Conservation (phyloP, 2,888 invertebrate genomes). For the Adineta ricciae region DNA sequence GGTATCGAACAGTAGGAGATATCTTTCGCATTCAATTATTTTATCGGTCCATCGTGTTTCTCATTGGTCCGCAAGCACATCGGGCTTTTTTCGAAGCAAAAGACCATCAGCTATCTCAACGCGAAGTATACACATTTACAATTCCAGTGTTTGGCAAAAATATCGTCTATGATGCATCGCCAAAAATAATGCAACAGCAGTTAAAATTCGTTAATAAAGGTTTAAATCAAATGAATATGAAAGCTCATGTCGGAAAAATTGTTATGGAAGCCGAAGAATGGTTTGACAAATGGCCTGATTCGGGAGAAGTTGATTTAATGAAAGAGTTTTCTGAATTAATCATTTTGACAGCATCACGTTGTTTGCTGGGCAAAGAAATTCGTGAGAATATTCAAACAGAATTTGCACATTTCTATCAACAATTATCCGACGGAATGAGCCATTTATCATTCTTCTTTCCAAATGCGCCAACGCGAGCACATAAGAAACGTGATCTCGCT, state of each 20-base stretch:
- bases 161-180: not conserved
- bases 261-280: too few species aligned
- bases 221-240: not conserved
- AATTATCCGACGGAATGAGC: conserved; percentile 43
- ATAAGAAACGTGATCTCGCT: not conserved
- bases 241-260: not conserved
- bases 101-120: not conserved
- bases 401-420: conserved; percentile 42
- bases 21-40: not conserved
- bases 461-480: not conserved
- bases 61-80: not conserved
- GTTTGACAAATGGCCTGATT: not conserved
- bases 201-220: too few species aligned
- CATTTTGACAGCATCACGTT: conserved; percentile 43
- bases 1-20: not conserved
- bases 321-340: conserved; percentile 42
- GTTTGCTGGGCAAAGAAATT: conserved; percentile 40
- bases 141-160: not conserved
- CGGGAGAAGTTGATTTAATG: conserved; percentile 37
- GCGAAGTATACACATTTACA: not conserved
- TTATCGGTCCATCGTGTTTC: not conserved
- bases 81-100: not conserved
- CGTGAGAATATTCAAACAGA: conserved; percentile 25
- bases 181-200: not conserved
- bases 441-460: conserved; percentile 26